A percentile compares a stretch with the other conserved stretches of the same genome.
Evolutionary conservation across 2,797 vertebrate genomes (phyloP).

Genomic region (Novumbra hubbsi): DNA sequence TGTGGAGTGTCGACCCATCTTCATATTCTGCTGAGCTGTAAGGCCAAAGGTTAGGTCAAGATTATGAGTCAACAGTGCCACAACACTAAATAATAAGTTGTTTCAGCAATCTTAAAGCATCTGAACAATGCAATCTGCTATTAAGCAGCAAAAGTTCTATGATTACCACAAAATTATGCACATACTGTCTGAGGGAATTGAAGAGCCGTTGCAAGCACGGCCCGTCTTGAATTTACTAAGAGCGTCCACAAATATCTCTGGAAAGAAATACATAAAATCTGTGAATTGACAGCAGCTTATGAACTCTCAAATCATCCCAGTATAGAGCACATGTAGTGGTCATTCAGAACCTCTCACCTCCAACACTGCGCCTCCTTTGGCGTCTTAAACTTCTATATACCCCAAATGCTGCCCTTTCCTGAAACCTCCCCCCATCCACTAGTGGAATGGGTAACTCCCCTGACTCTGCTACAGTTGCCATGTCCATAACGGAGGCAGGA

Average conservation of each 20-base stretch:
- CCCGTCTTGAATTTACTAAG: constrained; percentile 59
- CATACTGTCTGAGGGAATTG: constrained; percentile 19
- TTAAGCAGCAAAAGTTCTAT: constrained; percentile 3
- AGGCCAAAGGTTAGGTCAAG: constrained; percentile 1
- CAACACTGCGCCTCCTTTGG: constrained; percentile 46
- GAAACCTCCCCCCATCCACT: constrained; percentile 22
- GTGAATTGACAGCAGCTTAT: neutral
- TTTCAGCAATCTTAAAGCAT: neutral
- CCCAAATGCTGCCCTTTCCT: constrained; percentile 15
- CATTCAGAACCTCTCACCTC: constrained; percentile 45
- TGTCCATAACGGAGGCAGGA: constrained; percentile 34
- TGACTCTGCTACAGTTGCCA: constrained; percentile 1
- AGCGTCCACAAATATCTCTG: constrained; percentile 65
- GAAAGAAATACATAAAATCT: neutral
- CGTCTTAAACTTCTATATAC: constrained; percentile 43
- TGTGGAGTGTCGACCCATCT: neutral
- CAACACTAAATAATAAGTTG: neutral
- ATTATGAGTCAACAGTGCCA: neutral
- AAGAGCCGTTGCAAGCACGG: constrained; percentile 32
- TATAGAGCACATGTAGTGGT: neutral
- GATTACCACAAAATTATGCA: constrained; percentile 19
- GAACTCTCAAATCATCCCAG: neutral
- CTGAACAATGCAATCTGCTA: neutral
- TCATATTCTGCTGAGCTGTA: constrained; percentile 24
- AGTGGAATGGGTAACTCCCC: constrained; percentile 21